Evolutionary conservation across 2,797 vertebrate species (phyloP).

Genomic region (Pteronotus mesoamericanus): DNA sequence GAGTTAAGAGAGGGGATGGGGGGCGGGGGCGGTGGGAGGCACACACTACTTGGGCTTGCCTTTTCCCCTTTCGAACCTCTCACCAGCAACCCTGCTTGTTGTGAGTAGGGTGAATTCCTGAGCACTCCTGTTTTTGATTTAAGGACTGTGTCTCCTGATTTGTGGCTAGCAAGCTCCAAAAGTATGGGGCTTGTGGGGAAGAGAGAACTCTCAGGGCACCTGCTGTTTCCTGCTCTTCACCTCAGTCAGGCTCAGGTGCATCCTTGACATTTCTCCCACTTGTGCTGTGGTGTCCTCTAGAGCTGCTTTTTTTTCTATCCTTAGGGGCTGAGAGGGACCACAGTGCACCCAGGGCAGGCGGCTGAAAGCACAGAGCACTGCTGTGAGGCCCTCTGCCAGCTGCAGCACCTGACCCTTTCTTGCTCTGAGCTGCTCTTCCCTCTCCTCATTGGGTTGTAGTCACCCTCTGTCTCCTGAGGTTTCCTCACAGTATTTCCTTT

Average conservation of each 20-base stretch:
- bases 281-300: not conserved
- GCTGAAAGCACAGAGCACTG: not conserved
- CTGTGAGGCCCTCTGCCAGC: not conserved
- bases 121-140: not conserved
- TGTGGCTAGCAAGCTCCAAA: not conserved
- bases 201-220: not conserved
- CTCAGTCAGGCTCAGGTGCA: not conserved
- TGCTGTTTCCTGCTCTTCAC: not conserved
- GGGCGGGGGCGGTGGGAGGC: not conserved
- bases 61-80: not conserved
- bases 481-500: not conserved
- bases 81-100: not conserved
- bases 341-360: not conserved
- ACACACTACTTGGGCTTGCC: not conserved
- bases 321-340: not conserved
- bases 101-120: not conserved
- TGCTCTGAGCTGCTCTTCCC: not conserved
- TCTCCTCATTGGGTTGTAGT: not conserved
- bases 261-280: not conserved
- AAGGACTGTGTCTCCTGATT: not conserved
- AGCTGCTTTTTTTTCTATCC: not conserved
- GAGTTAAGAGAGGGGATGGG: not conserved
- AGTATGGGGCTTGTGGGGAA: rapidly evolving
- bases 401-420: not conserved
- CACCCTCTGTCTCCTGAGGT: not conserved